A percentile compares a stretch with the other conserved stretches of the same genome.
Evolutionary conservation across 2,113 vertebrate genomes (phyloP).

Genomic region (Anseranas semipalmata): DNA sequence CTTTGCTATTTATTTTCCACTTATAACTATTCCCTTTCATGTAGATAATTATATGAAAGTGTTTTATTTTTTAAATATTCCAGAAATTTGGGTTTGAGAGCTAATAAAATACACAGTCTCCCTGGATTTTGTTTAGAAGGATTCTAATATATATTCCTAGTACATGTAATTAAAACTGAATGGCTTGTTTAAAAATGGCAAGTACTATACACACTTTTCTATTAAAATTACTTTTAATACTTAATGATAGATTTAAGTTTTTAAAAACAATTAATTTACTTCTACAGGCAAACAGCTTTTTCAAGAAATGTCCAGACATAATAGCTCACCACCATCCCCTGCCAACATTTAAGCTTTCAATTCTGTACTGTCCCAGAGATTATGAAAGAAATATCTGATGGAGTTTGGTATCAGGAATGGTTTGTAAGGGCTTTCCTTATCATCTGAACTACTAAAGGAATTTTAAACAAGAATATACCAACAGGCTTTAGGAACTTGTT

Average conservation of each 20-base stretch:
- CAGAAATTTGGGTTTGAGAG: slow-evolving; percentile 44
- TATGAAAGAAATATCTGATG: background rate
- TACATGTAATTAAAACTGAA: background rate
- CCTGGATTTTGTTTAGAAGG: background rate
- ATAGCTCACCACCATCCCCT: background rate
- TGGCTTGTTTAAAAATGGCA: slow-evolving; percentile 5
- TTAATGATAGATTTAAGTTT: background rate
- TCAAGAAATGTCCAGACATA: background rate
- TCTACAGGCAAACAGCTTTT: background rate
- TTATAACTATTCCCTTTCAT: slow-evolving; percentile 71
- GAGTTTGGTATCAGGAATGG: background rate
- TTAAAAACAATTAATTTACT: background rate
- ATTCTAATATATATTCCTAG: background rate
- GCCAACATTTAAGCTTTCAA: background rate
- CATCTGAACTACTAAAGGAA: background rate
- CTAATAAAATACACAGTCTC: slow-evolving; percentile 36
- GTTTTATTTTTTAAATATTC: slow-evolving; percentile 43
- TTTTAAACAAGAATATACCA: background rate
- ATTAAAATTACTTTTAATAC: background rate
- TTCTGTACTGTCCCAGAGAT: background rate
- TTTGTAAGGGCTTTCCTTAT: background rate
- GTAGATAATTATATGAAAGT: slow-evolving; percentile 61
- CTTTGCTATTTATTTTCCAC: slow-evolving; percentile 82
- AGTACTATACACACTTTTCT: background rate
- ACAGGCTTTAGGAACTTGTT: background rate